phyloP scores from a whole-genome alignment of 1,140 invertebrate species.

The Anagrus nilaparvatae region DNA sequence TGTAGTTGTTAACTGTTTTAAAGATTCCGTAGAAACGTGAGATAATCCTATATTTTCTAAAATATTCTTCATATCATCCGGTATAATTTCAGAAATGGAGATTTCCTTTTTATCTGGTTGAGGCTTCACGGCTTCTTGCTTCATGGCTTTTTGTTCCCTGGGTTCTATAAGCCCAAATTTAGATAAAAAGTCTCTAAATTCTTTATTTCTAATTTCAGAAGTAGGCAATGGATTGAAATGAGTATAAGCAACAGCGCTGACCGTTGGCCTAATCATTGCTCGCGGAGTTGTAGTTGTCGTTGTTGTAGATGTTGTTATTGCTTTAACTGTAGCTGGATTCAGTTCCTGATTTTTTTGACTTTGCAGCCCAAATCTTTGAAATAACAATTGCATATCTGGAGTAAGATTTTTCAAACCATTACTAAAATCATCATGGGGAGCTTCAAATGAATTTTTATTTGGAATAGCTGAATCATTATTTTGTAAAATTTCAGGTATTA shows the following conservation, averaged over 20 bases:
- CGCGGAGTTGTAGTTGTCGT: constrained; percentile 17
- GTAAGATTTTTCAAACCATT: constrained; percentile 33
- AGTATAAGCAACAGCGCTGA: constrained; percentile 40
- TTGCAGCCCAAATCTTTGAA: constrained; percentile 35
- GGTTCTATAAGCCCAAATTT: constrained; percentile 39
- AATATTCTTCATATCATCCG: constrained; percentile 41
- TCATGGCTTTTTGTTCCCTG: constrained; percentile 32
- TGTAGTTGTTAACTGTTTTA: too few relatives aligned
- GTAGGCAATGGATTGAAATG: constrained; percentile 50
- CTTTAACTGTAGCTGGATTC: constrained; percentile 6
- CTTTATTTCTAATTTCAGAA: constrained; percentile 34
- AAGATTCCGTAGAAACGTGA: too few relatives aligned
- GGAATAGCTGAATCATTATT: constrained; percentile 16
- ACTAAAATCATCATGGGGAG: constrained; percentile 19
- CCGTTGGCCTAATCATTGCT: constrained; percentile 15
- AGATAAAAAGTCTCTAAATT: constrained; percentile 48
- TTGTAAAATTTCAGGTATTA: background rate
- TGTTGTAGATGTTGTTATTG: constrained; percentile 21
- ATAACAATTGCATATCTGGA: constrained; percentile 33
- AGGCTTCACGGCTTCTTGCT: constrained; percentile 16
- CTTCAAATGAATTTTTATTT: constrained; percentile 28
- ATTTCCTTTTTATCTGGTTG: too few relatives aligned
- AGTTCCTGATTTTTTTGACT: constrained; percentile 19
- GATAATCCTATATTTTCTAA: constrained; percentile 43
- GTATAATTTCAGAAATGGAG: constrained; percentile 40